Evolutionary conservation across 2,113 vertebrate species (phyloP), one percentile per base, ranked within the genome.

Genomic region (Onychostruthus taczanowskii): DNA sequence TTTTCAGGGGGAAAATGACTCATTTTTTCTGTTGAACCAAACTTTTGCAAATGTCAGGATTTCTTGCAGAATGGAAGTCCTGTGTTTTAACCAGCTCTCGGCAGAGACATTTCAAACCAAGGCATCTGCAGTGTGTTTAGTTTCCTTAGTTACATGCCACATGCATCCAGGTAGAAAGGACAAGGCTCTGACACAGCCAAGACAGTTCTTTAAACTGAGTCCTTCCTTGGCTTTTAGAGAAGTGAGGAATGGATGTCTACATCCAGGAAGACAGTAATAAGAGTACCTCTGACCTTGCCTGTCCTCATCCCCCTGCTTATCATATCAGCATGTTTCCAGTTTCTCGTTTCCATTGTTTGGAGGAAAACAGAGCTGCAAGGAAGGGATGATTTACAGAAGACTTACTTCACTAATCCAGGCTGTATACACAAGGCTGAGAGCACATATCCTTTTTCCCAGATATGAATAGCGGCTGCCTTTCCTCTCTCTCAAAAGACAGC

Each of bases 111-210:
- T 97, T 85, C 84, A 90, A 93, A 95, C 89, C 72, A 85, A 91
- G 61, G 92, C 78, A 95, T 94, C 91, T 62, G 35, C 94, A 88
- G 28, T n/a, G 2, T 72, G 44, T 50, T 95, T 88, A 96, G 72
- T 94, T 97, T 96, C 94, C 87, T 93, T 94, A 90, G 92, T 74
- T 95, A 86, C 64, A 7, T 83, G 69, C 67, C 83, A 96, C 73
- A 82, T 58, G 55, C 88, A 91, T 69, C 80, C 87, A 88, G 90
- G 82, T 84, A 78, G 84, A 89, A 87, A 87, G 79, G 69, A 56
- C 78, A 62, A 56, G 43, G 50, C 78, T 58, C 67, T 80, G 66
- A 69, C 70, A 64, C n/a, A 55, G 58, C 64, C 87, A 28, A 75
- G 44, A 56, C 19, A 84, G 91, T 76, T 90, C 92, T 96, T 89